Evolutionary conservation across 2,113 vertebrate genomes (phyloP).

Genomic region (Callocephalon fimbriatum): DNA sequence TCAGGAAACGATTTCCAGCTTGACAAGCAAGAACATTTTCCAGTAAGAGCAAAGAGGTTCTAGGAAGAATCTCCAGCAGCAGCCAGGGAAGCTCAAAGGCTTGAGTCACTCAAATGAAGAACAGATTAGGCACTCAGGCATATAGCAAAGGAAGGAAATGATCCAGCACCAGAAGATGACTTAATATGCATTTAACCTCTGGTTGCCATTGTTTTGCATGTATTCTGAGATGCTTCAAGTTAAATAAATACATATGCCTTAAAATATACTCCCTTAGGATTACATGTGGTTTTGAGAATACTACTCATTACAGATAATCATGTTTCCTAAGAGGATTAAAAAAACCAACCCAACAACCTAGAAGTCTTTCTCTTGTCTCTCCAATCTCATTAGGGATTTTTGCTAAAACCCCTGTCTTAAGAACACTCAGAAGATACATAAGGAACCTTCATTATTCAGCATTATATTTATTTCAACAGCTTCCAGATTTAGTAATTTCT

Average conservation of each 20-base stretch:
- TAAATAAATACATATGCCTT: slow-evolving; percentile 30
- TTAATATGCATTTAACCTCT: slow-evolving; percentile 32
- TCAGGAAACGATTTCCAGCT: slow-evolving; percentile 36
- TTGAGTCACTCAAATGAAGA: slow-evolving; percentile 53
- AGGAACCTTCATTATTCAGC: slow-evolving; percentile 57
- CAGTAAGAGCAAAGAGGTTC: slow-evolving; percentile 42
- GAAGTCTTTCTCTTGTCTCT: not conserved
- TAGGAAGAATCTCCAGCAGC: slow-evolving; percentile 41
- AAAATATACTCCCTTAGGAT: slow-evolving; percentile 30
- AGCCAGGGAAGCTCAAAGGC: slow-evolving; percentile 20
- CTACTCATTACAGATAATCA: slow-evolving; percentile 5
- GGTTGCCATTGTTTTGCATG: slow-evolving; percentile 27
- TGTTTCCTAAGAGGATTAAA: not conserved
- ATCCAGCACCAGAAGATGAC: slow-evolving; percentile 24
- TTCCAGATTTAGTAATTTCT: slow-evolving; percentile 40
- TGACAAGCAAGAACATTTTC: slow-evolving; percentile 1
- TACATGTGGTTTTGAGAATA: slow-evolving; percentile 28
- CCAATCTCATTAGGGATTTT: not conserved
- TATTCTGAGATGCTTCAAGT: not conserved
- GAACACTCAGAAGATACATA: not conserved
- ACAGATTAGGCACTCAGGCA: slow-evolving; percentile 8
- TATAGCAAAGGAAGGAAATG: slow-evolving; percentile 56
- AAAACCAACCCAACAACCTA: not conserved
- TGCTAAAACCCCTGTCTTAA: not conserved
- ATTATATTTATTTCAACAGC: slow-evolving; percentile 1